Percentiles rank a stretch among this genome's conserved stretches.
These are phyloP conservation scores for Anthoscopus minutus DNA, from an alignment of 2,113 vertebrate species.

Conservation along the genomic window DNA sequence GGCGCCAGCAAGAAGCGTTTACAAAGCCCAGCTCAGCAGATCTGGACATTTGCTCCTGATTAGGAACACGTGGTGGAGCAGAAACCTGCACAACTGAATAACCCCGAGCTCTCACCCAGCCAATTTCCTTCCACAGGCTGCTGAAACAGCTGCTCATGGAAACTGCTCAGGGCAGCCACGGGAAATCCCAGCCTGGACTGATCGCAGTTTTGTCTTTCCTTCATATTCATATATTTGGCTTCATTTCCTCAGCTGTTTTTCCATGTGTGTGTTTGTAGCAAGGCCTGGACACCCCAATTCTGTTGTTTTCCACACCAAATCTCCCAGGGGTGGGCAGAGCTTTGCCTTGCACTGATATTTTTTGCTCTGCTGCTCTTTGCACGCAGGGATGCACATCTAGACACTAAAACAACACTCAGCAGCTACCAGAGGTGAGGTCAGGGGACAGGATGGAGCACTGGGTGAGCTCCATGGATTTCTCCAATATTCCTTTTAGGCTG, in stretches of 20 bases:
- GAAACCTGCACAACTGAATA: not conserved
- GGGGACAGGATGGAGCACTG: not conserved
- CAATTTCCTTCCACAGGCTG: not conserved
- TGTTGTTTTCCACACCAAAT: not conserved
- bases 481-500: not conserved
- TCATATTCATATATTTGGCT: not conserved
- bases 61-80: not conserved
- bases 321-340: rapidly evolving
- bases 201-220: not conserved
- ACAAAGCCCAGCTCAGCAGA: not conserved
- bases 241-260: not conserved
- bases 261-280: not conserved
- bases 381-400: rapidly evolving
- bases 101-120: not conserved
- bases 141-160: not conserved
- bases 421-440: too few species aligned
- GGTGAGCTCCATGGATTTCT: not conserved
- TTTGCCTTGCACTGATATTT: not conserved
- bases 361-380: not conserved
- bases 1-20: not conserved
- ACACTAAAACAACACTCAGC: rapidly evolving
- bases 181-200: not conserved
- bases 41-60: not conserved
- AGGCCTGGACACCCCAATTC: not conserved
- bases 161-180: not conserved